Base-by-base conservation (phyloP, 2,888 invertebrate species). In the Tribolium freemani region DNA sequence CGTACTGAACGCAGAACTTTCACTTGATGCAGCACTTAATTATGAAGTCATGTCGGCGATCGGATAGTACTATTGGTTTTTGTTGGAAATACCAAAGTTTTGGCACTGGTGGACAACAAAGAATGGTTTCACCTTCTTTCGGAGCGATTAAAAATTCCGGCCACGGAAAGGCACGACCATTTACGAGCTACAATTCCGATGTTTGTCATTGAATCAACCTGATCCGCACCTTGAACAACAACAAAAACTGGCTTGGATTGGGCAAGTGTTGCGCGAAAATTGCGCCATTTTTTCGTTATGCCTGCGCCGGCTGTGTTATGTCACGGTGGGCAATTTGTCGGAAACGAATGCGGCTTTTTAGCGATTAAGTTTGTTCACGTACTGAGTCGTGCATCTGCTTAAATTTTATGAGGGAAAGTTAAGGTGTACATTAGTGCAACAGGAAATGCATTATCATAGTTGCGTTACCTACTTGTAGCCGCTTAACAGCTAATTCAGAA, bases 191-290 rank as follows among this genome's bases (percentile, higher is more conserved):
- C 30, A 57, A 53, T 51, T 31, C 46, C 13, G 10, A 11, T 53
- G 60, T 54, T 56, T 71, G 71, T 71, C 71, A 71, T 71, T 71
- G 71, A 71, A 60, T 60, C 51, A 71, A 71, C 71, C 71, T 71
- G 71, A 45, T 70, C 38, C 51, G 63, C 63, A 66, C 64, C 57
- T 71, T 66, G 71, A 57, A 50, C 50, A 57, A 31, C 56, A 20
- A 71, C 64, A 71, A 71, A 69, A 67, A 57, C 48, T 48, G 11
- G 61, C 11, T 11, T 21, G 57, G 45, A 66, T 67, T 67, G 67
- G 56, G 56, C 67, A 67, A 67, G 38, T 16, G 54, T 38, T 38
- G 38, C 38, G 57, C 20, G 53, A 53, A 44, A 64, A 64, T 64
- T 64, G 10, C 64, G 45, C 53, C 64, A 64, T 63, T 61, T 50